phyloP scores from a whole-genome alignment of 2,797 vertebrate species.

The Hylomyscus alleni region DNA sequence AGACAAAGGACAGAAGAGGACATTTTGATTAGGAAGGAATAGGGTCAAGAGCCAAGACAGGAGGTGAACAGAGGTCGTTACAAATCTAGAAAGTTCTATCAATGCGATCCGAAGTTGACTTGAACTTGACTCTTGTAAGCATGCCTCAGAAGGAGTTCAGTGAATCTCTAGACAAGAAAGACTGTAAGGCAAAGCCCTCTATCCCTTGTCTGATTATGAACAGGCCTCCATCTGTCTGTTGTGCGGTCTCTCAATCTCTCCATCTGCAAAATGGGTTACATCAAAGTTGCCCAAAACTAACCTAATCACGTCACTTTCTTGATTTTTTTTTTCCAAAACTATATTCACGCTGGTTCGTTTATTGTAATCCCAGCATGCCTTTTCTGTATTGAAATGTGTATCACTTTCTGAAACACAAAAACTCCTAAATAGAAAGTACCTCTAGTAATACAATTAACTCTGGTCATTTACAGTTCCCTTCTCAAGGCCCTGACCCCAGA shows the following conservation, averaged over 20 bases:
- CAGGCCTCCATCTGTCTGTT: background rate
- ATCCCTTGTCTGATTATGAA: background rate
- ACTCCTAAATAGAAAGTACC: background rate
- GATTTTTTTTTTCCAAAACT: background rate
- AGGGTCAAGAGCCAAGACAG: background rate
- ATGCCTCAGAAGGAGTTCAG: background rate
- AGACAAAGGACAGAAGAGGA: background rate
- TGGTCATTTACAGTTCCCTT: background rate
- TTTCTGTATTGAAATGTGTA: background rate
- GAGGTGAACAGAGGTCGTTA: background rate
- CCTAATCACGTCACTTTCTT: background rate
- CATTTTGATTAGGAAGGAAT: background rate
- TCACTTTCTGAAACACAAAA: background rate
- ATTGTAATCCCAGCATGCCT: background rate
- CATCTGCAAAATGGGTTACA: background rate
- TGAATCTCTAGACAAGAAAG: background rate
- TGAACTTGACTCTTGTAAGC: background rate
- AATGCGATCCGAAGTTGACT: constrained; percentile 13
- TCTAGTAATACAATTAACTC: background rate
- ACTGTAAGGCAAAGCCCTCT: background rate
- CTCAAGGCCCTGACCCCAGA: background rate
- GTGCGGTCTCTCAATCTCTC: background rate
- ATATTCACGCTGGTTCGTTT: background rate
- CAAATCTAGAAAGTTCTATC: background rate
- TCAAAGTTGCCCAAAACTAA: background rate